phyloP scores from a whole-genome alignment of 1,140 invertebrate species.

The Drosophila lini region DNA sequence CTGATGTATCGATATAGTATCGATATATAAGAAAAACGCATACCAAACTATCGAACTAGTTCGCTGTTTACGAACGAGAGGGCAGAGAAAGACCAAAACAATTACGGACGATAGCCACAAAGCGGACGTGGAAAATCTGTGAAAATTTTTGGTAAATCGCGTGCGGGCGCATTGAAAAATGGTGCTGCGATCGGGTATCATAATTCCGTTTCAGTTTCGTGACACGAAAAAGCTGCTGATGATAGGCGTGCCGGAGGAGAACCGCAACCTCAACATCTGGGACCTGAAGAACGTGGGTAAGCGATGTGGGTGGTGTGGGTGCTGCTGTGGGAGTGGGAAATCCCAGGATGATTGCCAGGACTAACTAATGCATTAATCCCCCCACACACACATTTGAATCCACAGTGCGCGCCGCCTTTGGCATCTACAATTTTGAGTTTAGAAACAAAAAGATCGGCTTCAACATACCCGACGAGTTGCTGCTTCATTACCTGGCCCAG shows the following conservation, averaged over 20 bases:
- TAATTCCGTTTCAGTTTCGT: conserved; percentile 83
- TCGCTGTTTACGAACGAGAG: conserved; percentile 73
- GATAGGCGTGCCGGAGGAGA: conserved; percentile 80
- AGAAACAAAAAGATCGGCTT: conserved; percentile 83
- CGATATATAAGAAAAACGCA: not conserved
- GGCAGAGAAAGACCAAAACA: conserved; percentile 75
- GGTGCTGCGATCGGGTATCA: conserved; percentile 81
- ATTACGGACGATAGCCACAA: conserved; percentile 76
- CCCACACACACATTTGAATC: not conserved
- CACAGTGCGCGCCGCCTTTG: conserved; percentile 78
- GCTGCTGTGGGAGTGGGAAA: not conserved
- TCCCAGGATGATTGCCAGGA: conserved; percentile 1
- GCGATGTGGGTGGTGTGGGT: conserved; percentile 6
- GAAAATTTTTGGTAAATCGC: conserved; percentile 80
- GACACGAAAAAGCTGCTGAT: conserved; percentile 81
- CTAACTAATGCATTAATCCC: conserved; percentile 7
- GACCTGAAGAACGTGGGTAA: conserved; percentile 83
- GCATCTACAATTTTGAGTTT: conserved; percentile 82
- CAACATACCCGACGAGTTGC: conserved; percentile 79
- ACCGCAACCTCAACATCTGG: conserved; percentile 80
- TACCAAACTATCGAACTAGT: conserved; percentile 14
- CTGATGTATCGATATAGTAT: not conserved
- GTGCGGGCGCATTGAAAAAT: conserved; percentile 79
- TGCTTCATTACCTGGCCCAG: conserved; percentile 79
- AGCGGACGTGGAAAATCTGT: conserved; percentile 75